phyloP scores from a whole-genome alignment of 2,797 vertebrate genomes.

The Mustela erminea region DNA sequence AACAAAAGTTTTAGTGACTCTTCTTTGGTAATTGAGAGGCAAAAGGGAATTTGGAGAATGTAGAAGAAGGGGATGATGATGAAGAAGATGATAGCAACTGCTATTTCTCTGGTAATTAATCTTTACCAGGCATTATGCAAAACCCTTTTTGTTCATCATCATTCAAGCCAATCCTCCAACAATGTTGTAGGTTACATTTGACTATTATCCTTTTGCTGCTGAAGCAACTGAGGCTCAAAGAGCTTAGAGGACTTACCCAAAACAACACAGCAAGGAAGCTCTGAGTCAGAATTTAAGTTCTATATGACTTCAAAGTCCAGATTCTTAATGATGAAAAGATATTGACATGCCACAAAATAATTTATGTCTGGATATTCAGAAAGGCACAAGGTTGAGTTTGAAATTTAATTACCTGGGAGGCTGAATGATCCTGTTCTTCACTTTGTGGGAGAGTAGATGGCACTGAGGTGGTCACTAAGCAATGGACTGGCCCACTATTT shows the following conservation, averaged over 20 bases:
- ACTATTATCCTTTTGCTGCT: not conserved
- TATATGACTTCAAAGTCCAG: slow-evolving; percentile 12
- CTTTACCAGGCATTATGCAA: not conserved
- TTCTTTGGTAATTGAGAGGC: not conserved
- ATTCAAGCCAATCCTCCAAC: not conserved
- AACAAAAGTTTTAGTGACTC: not conserved
- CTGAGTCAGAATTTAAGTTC: not conserved
- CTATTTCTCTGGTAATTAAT: not conserved
- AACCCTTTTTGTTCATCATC: not conserved
- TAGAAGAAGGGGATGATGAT: not conserved
- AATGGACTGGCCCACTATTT: not conserved
- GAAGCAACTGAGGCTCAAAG: not conserved
- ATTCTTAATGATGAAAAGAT: not conserved
- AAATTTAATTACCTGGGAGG: not conserved
- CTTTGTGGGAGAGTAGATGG: not conserved
- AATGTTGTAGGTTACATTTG: not conserved
- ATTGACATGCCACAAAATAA: not conserved
- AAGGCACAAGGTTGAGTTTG: not conserved
- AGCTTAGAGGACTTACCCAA: not conserved
- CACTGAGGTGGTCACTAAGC: not conserved
- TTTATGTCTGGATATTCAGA: not conserved
- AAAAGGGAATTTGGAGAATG: not conserved
- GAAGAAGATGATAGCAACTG: not conserved
- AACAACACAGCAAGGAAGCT: slow-evolving; percentile 1
- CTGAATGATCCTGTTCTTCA: not conserved